Conservation (phyloP, 1,140 invertebrate species). For the Tigriopus japonicus region DNA sequence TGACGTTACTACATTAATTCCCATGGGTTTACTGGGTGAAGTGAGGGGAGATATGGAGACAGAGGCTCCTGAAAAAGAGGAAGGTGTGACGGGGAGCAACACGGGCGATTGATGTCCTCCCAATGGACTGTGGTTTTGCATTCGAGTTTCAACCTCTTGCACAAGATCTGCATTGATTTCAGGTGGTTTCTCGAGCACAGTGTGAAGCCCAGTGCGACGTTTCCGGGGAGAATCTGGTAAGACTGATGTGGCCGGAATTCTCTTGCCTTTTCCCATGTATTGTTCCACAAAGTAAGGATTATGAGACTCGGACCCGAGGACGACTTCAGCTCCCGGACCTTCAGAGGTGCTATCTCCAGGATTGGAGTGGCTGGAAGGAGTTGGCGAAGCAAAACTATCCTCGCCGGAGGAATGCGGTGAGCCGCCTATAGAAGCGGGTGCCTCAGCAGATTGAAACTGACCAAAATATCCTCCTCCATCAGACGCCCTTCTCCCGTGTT, state of each 20-base stretch:
- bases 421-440: neutral
- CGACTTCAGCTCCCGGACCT: too few species aligned
- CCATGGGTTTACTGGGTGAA: neutral
- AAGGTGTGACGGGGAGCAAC: neutral
- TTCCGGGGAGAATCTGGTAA: slow-evolving; percentile 5
- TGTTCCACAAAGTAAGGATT: too few species aligned
- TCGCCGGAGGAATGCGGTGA: too few species aligned
- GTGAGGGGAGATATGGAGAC: neutral
- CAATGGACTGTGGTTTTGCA: neutral
- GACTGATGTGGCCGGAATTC: too few species aligned
- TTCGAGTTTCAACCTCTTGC: slow-evolving; percentile 10
- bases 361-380: too few species aligned
- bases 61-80: neutral
- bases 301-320: too few species aligned
- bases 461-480: slow-evolving; percentile 57
- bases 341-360: too few species aligned
- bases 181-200: slow-evolving; percentile 7
- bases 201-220: slow-evolving; percentile 7
- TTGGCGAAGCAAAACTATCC: too few species aligned
- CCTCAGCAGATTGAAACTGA: neutral
- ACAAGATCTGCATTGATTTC: neutral
- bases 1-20: neutral
- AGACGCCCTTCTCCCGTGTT: slow-evolving; percentile 57
- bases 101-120: too few species aligned
- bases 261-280: too few species aligned